Evolutionary conservation across 2,797 vertebrate genomes (phyloP).

Genomic region (Harpagifer antarcticus): DNA sequence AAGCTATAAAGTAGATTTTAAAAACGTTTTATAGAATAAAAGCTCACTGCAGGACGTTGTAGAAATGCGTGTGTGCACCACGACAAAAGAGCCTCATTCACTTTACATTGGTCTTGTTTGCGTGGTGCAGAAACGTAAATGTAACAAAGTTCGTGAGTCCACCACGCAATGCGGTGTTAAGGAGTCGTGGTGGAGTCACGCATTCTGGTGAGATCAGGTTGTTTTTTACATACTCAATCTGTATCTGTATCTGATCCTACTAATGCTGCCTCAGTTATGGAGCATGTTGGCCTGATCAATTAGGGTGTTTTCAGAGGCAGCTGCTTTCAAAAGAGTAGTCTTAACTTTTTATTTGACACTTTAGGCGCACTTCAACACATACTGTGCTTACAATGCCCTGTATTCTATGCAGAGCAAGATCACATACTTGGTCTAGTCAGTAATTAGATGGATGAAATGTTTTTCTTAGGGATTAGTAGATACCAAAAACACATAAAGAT

Average conservation of each 20-base stretch:
- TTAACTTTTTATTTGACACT: background rate
- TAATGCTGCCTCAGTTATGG: conserved; percentile 5
- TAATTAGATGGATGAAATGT: background rate
- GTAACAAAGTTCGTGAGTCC: too few species aligned
- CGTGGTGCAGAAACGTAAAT: too few species aligned
- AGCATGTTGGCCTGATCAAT: background rate
- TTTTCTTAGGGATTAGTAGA: background rate
- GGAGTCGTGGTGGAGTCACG: too few species aligned
- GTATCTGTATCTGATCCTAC: conserved; percentile 4
- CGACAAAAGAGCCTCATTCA: too few species aligned
- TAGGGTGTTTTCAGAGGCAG: background rate
- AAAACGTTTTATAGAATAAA: too few species aligned
- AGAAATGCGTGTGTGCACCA: too few species aligned
- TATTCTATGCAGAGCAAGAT: background rate
- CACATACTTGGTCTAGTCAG: background rate
- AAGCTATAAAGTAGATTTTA: too few species aligned
- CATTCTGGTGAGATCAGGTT: too few species aligned
- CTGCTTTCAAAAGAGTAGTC: background rate
- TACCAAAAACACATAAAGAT: background rate
- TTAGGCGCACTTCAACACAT: background rate
- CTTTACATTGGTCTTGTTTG: too few species aligned
- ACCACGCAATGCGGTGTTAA: too few species aligned
- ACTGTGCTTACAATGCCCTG: background rate
- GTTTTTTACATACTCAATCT: conserved; percentile 17
- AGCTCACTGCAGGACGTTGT: too few species aligned